Evolutionary conservation across 2,888 invertebrate species (phyloP).

Genomic region (Spilarctia lutea): DNA sequence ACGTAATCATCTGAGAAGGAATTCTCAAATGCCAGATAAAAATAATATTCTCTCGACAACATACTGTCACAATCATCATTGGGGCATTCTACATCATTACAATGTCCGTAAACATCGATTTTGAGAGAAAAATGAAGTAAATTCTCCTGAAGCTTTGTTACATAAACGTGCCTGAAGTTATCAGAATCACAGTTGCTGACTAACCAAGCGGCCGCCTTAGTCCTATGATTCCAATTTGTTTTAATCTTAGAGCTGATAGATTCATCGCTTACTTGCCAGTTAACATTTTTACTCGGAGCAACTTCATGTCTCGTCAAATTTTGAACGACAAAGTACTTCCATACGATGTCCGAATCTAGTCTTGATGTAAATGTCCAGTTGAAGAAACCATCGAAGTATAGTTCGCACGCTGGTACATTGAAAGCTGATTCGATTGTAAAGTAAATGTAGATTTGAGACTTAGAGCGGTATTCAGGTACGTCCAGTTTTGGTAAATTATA

Average conservation of each 20-base stretch:
- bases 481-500: background rate
- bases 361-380: slow-evolving; percentile 73
- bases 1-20: slow-evolving; percentile 69
- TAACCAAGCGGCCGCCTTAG: slow-evolving; percentile 67
- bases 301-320: slow-evolving; percentile 55
- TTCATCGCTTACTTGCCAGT: slow-evolving; percentile 46
- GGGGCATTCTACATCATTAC: slow-evolving; percentile 55
- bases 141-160: slow-evolving; percentile 63
- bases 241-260: background rate
- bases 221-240: slow-evolving; percentile 54
- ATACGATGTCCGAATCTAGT: slow-evolving; percentile 68
- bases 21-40: slow-evolving; percentile 74
- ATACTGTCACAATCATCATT: slow-evolving; percentile 3
- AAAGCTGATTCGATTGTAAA: slow-evolving; percentile 60
- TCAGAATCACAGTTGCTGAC: slow-evolving; percentile 61
- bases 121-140: slow-evolving; percentile 62
- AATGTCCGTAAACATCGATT: slow-evolving; percentile 66
- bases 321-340: slow-evolving; percentile 65
- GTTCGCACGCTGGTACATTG: slow-evolving; percentile 62
- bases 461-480: slow-evolving; percentile 45
- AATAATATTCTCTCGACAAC: slow-evolving; percentile 27
- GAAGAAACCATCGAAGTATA: slow-evolving; percentile 65
- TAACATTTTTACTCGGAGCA: slow-evolving; percentile 58
- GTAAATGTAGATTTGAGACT: slow-evolving; percentile 64
- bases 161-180: slow-evolving; percentile 59